Conservation (phyloP, 2,797 vertebrate species). For the Falco novaeseelandiae region DNA sequence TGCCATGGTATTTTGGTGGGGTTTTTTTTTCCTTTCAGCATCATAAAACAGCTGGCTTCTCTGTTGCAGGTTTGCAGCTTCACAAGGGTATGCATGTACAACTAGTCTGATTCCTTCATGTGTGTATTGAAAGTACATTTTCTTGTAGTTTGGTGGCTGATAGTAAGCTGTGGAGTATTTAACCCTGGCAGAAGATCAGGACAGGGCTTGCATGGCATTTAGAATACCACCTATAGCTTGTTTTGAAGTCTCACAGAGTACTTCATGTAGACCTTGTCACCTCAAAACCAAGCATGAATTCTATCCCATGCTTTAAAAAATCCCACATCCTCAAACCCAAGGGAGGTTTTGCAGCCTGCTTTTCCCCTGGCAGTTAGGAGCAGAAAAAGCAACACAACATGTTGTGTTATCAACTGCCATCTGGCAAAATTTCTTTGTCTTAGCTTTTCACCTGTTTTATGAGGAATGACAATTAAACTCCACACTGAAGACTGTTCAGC, state of each 20-base stretch:
- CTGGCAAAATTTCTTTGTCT: constrained; percentile 47
- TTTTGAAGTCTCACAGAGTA: not conserved
- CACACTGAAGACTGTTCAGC: not conserved
- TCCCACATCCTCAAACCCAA: not conserved
- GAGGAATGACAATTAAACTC: constrained; percentile 15
- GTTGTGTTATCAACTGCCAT: constrained; percentile 41
- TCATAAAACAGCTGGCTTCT: not conserved
- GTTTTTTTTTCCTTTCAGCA: not conserved
- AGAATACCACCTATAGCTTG: not conserved
- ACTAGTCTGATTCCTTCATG: constrained; percentile 16
- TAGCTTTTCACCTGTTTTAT: constrained; percentile 41
- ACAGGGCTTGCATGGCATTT: not conserved
- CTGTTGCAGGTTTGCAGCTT: not conserved
- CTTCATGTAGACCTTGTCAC: not conserved
- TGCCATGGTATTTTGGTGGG: constrained; percentile 7
- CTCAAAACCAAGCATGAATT: not conserved
- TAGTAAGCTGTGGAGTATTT: not conserved
- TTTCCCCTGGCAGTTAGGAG: not conserved
- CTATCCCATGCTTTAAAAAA: not conserved
- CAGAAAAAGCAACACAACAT: constrained; percentile 12
- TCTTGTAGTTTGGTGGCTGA: not conserved
- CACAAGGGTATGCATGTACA: not conserved
- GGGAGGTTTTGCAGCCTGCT: not conserved
- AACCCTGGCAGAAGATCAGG: not conserved
- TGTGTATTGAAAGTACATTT: not conserved